A percentile compares a stretch with the other conserved stretches of the same genome.
These are phyloP conservation scores for Brachypalpus laphriformis DNA, from an alignment of 2,888 invertebrate genomes.

Conservation along the genomic window DNA sequence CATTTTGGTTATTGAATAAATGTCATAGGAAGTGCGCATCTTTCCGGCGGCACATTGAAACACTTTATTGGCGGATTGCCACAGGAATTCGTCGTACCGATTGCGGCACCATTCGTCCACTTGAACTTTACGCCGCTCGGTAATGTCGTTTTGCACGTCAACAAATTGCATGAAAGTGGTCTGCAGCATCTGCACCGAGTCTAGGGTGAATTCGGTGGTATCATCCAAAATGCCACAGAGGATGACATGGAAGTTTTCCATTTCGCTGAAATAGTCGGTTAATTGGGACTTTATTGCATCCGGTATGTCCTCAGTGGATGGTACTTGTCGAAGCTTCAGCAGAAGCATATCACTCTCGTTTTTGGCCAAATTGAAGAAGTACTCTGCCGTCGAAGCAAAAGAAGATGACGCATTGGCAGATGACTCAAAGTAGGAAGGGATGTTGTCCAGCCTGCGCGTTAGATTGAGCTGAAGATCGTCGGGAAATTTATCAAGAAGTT, in stretches of 20 bases:
- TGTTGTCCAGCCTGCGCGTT: constrained; percentile 75
- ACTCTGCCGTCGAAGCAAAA: constrained; percentile 76
- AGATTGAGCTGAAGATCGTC: constrained; percentile 78
- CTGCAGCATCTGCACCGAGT: constrained; percentile 76
- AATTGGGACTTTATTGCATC: constrained; percentile 76
- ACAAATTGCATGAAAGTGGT: constrained; percentile 76
- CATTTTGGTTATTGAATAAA: constrained; percentile 79
- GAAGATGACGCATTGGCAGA: constrained; percentile 73
- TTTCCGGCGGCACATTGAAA: constrained; percentile 77
- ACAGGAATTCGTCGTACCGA: constrained; percentile 78
- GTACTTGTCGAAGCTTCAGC: constrained; percentile 78
- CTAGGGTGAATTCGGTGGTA: constrained; percentile 77
- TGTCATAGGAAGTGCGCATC: constrained; percentile 77
- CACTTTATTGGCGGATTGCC: constrained; percentile 77
- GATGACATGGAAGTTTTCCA: constrained; percentile 79
- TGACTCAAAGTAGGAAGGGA: constrained; percentile 76
- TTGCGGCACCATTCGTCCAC: constrained; percentile 76
- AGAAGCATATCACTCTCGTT: constrained; percentile 78
- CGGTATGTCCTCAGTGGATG: constrained; percentile 75
- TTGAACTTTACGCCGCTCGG: constrained; percentile 75
- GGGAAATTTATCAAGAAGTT: constrained; percentile 77
- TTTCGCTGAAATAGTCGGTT: constrained; percentile 80
- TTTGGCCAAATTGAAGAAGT: constrained; percentile 77
- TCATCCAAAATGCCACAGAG: constrained; percentile 79
- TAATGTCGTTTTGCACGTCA: constrained; percentile 77